Base-by-base conservation (phyloP, 2,888 invertebrate genomes). In the Polymixis lichenea region DNA sequence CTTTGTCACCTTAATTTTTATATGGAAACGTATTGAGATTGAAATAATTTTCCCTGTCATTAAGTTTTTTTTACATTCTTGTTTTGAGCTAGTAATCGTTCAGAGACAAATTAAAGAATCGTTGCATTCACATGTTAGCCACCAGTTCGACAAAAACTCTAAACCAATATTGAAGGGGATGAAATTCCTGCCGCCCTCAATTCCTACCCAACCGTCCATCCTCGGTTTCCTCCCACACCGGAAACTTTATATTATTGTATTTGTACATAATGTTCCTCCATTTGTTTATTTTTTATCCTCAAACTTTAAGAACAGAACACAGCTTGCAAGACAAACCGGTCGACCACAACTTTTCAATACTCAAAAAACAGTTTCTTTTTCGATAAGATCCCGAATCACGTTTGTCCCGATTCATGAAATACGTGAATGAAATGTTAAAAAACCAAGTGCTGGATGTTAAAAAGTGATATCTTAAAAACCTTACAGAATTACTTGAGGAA, bases 341-440 rank as follows among this genome's bases (percentile, higher is more conserved):
- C 55, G 68, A 69, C 78, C 85, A 53, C 75, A 82, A 82, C 68
- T 75, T 77, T 81, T 74, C 77, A 83, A 80, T 75, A 75, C 71
- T 84, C 72, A 79, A 83, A n/a, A 75, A 74, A 64, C 72, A 51
- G 70, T 70, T 79, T 75, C 70, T 66, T 61, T 85, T 86, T 80
- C 72, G 78, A 83, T 78, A 85, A 83, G 70, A 74, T 28, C 65
- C 71, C 62, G 74, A 74, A 86, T 78, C 80, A 74, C 83, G 86
- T 86, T 68, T 78, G 77, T 77, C 75, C 75, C 71, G 66, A 82
- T 82, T 85, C 77, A 49, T 58, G 58, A 68, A 86, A 70, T 83
- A 86, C 86, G 85, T 85, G 85, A 78, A 78, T 58, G 64, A 78
- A 85, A 80, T 85, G 56, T 49, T 61, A 68, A 85, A 75, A 61